A percentile compares a stretch with the other conserved stretches of the same genome.
These are phyloP conservation scores for Tursiops truncatus DNA, from an alignment of 2,113 vertebrate species.

Conservation along the genomic window DNA sequence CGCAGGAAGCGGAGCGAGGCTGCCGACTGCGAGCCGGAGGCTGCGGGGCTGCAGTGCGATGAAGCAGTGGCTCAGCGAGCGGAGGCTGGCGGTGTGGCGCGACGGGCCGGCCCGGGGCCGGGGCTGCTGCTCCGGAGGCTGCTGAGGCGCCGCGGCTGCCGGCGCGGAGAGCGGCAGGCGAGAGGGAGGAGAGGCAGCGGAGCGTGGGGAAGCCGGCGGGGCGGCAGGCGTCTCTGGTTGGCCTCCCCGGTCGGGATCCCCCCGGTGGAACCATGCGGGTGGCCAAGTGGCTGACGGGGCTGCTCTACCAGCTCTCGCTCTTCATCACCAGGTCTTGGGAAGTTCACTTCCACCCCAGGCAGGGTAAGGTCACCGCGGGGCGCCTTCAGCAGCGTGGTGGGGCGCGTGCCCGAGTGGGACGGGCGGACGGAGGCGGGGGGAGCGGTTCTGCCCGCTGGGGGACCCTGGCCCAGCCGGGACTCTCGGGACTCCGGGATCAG, in stretches of 20 bases:
- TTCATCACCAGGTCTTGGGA: slow-evolving; percentile 84
- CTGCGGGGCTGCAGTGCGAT: slow-evolving; percentile 57
- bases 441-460: background rate
- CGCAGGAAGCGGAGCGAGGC: background rate
- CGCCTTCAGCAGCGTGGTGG: background rate
- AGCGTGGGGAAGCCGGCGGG: slow-evolving; percentile 56
- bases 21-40: background rate
- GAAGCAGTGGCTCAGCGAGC: slow-evolving; percentile 66
- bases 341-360: slow-evolving; percentile 89
- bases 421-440: background rate
- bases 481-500: background rate
- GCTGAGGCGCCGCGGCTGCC: slow-evolving; percentile 66
- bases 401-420: background rate
- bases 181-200: slow-evolving; percentile 41
- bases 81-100: slow-evolving; percentile 9
- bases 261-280: slow-evolving; percentile 79
- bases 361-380: slow-evolving; percentile 85
- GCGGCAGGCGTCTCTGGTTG: slow-evolving; percentile 79
- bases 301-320: slow-evolving; percentile 89
- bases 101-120: slow-evolving; percentile 32
- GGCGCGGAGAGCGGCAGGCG: slow-evolving; percentile 40
- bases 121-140: slow-evolving; percentile 57
- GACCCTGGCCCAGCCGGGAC: background rate
- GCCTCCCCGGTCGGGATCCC: slow-evolving; percentile 74
- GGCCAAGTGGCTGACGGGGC: slow-evolving; percentile 86